Evolutionary conservation across 2,797 vertebrate genomes (phyloP), one percentile per base, ranked within the genome.

Genomic region (Pterois miles): DNA sequence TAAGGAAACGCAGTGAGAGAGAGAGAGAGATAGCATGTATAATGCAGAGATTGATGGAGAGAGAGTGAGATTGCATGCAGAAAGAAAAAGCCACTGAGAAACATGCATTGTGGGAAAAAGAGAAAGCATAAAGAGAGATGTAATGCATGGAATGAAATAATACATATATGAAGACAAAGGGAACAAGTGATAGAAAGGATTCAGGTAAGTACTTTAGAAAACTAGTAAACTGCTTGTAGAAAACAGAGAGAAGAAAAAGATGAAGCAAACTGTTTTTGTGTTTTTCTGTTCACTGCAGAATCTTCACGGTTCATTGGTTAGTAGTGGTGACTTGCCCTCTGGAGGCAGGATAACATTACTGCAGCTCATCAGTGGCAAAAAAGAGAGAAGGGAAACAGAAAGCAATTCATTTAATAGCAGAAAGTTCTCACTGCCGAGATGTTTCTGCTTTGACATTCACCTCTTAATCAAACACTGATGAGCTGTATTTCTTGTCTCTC

Each of bases 281-380:
- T 66, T 70, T 78, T 58, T 62, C 29, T 59, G 14, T 77, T 67
- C 60, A 38, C 86, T 82, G 82, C 80, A 88, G 69, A 76, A 75
- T 81, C 75, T 83, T 80, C 71, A 76, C 73, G 82, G 63, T 72
- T 76, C 73, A 74, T 20, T 82, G 68, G 73, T 82, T 71, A 40
- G 66, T 20, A 34, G 80, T 81, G 57, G 78, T 11, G 40, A 88
- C 67, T 82, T 80, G 80, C 87, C 82, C 87, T 63, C 87, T 86
- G 58, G 69, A 82, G 87, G 84, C 48, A 38, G 76, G 10, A 69
- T 0, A 1, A 2, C 31, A 23, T 59, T 10, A 84, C 76, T 84
- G 76, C 80, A 84, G 38, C 58, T 66, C 40, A 50, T 50, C 29
- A 31, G 18, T 8, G 8, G 43, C 14, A 7, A 48, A 22, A 25